These are phyloP conservation scores for Caradrina kadenii DNA, from an alignment of 2,888 invertebrate genomes.

Conservation along the genomic window DNA sequence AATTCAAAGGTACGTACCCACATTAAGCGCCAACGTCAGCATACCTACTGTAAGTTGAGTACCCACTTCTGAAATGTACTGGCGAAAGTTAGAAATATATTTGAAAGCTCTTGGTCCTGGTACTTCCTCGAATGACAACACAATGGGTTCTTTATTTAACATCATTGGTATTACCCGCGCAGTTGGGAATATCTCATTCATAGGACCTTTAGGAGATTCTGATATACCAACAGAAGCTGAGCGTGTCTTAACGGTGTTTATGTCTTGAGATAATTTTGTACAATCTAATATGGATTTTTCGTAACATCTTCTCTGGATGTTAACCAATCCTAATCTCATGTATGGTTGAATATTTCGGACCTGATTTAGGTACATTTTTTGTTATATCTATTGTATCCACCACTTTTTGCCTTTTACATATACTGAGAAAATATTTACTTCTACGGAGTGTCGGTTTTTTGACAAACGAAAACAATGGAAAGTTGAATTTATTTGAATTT, in stretches of 20 bases:
- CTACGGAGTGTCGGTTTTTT: constrained; percentile 29
- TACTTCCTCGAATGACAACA: constrained; percentile 91
- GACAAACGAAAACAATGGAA: constrained; percentile 69
- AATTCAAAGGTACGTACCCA: constrained; percentile 79
- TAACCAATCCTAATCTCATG: constrained; percentile 60
- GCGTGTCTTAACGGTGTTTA: constrained; percentile 33
- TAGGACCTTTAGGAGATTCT: constrained; percentile 29
- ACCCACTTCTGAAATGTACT: constrained; percentile 91
- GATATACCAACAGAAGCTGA: constrained; percentile 24
- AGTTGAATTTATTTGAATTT: constrained; percentile 69
- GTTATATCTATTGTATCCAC: constrained; percentile 8
- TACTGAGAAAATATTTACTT: constrained; percentile 44
- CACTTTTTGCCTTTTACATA: constrained; percentile 28
- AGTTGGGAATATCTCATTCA: constrained; percentile 74
- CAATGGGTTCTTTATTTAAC: constrained; percentile 77
- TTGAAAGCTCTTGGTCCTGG: constrained; percentile 91
- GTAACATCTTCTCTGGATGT: constrained; percentile 65
- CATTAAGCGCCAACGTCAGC: constrained; percentile 87
- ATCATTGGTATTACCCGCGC: constrained; percentile 78
- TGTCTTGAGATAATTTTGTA: constrained; percentile 66
- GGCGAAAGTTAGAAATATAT: constrained; percentile 90
- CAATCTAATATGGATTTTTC: constrained; percentile 65
- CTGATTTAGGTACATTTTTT: constrained; percentile 74
- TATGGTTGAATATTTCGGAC: constrained; percentile 64
- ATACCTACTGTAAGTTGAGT: constrained; percentile 91